Evolutionary conservation across 2,797 vertebrate genomes (phyloP).

Genomic region (Limnodromus scolopaceus): DNA sequence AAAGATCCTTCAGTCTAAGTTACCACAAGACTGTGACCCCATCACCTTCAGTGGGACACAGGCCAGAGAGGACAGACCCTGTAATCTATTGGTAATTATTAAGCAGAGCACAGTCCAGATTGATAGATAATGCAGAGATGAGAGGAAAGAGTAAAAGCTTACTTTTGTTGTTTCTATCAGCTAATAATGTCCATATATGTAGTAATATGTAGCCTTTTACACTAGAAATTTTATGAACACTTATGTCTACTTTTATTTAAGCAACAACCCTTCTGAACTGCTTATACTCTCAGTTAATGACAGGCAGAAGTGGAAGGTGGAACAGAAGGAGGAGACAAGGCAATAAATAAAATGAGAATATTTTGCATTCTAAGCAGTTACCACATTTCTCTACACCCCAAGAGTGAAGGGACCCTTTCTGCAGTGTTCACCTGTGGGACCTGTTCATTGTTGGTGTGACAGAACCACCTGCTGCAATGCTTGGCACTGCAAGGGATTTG

Average conservation of each 20-base stretch:
- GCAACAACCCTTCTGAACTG: neutral
- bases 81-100: neutral
- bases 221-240: neutral
- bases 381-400: neutral
- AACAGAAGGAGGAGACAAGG: neutral
- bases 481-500: neutral
- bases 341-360: neutral
- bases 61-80: neutral
- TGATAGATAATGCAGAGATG: neutral
- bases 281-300: neutral
- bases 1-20: neutral
- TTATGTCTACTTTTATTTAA: neutral
- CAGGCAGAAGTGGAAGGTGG: neutral
- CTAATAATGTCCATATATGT: neutral
- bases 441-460: neutral
- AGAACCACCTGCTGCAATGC: neutral
- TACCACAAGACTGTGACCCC: neutral
- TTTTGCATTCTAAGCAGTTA: neutral
- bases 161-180: neutral
- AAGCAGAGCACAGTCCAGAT: neutral
- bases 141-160: neutral
- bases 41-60: neutral
- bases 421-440: neutral
- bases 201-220: neutral
- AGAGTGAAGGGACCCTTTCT: neutral